Conservation (phyloP, 2,797 vertebrate species). For the Clamator glandarius region DNA sequence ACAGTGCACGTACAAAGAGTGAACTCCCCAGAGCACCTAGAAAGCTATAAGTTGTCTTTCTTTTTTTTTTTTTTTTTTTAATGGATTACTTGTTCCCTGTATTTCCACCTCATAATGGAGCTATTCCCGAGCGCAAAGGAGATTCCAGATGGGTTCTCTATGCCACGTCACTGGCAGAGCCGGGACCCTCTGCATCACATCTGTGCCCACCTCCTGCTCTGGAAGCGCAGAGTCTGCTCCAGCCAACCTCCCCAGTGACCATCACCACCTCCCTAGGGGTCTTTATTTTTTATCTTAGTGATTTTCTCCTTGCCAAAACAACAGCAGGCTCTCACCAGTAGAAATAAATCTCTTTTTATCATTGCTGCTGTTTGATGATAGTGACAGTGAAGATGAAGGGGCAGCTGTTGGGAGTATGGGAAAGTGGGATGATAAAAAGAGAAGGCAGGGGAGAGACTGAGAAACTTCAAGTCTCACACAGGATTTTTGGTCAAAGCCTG, state of each 20-base stretch:
- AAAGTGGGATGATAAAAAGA: background rate
- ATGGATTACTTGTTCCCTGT: background rate
- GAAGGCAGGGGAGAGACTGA: background rate
- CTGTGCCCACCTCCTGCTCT: background rate
- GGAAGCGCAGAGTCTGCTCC: background rate
- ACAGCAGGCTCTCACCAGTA: background rate
- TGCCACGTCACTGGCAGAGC: rapidly evolving
- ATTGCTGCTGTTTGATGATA: background rate
- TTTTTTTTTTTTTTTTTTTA: background rate
- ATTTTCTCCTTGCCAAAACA: background rate
- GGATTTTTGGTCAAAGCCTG: background rate
- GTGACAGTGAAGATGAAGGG: background rate
- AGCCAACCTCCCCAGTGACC: rapidly evolving
- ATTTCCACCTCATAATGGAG: background rate
- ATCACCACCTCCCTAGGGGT: background rate
- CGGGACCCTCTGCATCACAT: rapidly evolving
- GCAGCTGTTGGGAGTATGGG: background rate
- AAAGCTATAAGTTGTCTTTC: background rate
- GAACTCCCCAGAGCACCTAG: background rate
- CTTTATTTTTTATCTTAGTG: background rate
- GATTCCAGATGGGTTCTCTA: no score
- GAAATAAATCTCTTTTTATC: background rate
- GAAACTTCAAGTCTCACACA: background rate
- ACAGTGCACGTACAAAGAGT: background rate
- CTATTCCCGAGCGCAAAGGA: background rate